phyloP scores from a whole-genome alignment of 2,113 vertebrate genomes.

The Mus pahari region DNA sequence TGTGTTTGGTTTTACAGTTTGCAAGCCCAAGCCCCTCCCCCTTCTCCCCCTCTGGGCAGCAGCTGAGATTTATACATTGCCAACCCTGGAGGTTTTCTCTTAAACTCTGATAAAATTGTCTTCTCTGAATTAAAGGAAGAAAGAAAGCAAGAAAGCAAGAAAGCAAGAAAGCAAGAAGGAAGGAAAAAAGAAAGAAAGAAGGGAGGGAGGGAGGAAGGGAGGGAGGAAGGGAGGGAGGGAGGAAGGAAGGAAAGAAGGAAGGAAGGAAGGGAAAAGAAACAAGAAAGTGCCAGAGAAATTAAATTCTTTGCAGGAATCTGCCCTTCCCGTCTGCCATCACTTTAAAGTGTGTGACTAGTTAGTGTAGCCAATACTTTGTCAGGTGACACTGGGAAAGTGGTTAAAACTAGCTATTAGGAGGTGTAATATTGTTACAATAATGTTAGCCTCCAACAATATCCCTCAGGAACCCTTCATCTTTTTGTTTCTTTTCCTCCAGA shows the following conservation, averaged over 20 bases:
- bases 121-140: background rate
- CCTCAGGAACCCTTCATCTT: background rate
- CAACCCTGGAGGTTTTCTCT: background rate
- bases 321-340: background rate
- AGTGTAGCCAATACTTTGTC: background rate
- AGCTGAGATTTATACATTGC: background rate
- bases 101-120: background rate
- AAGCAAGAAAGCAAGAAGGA: too few species aligned
- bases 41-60: background rate
- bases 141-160: background rate
- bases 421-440: background rate
- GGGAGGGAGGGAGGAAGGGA: too few species aligned
- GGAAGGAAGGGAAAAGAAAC: slow-evolving; percentile 14
- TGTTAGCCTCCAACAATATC: background rate
- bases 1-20: background rate
- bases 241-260: too few species aligned
- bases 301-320: background rate
- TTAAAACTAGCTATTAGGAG: background rate
- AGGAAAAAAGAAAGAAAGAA: too few species aligned
- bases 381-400: background rate
- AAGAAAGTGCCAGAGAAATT: too few species aligned
- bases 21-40: background rate
- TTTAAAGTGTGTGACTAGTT: background rate
- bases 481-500: too few species aligned
- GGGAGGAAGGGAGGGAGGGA: too few species aligned